Conservation (phyloP, 2,113 vertebrate species). For the Todiramphus chloris region DNA sequence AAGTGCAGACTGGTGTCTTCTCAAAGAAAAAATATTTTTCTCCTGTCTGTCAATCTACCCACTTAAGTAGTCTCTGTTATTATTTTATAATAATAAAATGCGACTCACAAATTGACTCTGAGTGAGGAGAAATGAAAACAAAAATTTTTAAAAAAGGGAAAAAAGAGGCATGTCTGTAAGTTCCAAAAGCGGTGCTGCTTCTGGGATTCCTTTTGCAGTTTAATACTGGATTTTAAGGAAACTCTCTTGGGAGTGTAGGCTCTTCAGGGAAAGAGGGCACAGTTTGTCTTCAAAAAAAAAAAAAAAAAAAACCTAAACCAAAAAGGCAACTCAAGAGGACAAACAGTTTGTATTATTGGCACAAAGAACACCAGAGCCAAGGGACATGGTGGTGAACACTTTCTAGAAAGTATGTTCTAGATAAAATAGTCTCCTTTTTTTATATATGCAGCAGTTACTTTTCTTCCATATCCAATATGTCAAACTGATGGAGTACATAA, state of each 20-base stretch:
- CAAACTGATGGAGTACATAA: background rate
- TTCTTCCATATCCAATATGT: background rate
- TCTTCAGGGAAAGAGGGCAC: background rate
- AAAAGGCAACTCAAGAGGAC: background rate
- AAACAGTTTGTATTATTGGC: background rate
- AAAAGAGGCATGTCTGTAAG: background rate
- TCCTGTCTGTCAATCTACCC: slow-evolving; percentile 14
- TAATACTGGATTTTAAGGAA: background rate
- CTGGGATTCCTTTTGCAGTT: background rate
- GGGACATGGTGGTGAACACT: background rate
- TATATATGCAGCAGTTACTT: background rate
- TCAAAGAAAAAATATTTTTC: slow-evolving; percentile 47
- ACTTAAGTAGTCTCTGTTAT: background rate
- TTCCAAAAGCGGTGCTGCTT: background rate
- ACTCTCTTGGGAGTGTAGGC: background rate
- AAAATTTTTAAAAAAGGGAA: background rate
- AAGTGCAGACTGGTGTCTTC: slow-evolving; percentile 30
- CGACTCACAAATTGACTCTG: background rate
- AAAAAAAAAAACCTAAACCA: background rate
- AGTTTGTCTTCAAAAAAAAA: background rate
- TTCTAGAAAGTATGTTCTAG: background rate
- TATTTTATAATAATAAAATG: background rate
- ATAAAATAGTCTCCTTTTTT: background rate
- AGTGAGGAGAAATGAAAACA: background rate
- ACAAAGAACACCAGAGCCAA: background rate